Evolutionary conservation across 2,888 invertebrate genomes (phyloP), one percentile per base, ranked within the genome.

Genomic region (Conops quadrifasciatus): DNA sequence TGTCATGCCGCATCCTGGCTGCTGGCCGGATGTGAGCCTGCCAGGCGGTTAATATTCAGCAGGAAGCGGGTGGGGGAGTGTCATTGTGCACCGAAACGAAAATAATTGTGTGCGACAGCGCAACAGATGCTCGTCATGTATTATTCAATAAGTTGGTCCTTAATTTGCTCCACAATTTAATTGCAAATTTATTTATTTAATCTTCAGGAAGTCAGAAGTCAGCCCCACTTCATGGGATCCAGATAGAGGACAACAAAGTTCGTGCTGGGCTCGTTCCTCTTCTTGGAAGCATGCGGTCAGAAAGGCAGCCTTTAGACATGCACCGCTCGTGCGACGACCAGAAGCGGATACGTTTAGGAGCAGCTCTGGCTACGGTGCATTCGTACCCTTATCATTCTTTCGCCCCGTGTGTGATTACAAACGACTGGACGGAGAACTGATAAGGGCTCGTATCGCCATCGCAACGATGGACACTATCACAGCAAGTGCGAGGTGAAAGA

Each of bases 401-500:
- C 90, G 93, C 93, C 95, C 93, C 93, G 92, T 95, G 91, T 91
- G 78, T 77, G 88, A 88, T 89, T 85, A 87, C 59, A 87, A 85
- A 91, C 92, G 86, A 95, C 95, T 95, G 95, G 95, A 96, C 95
- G 95, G 95, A 96, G 95, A 95, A 95, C 94, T 95, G 95, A 95
- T 95, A 95, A 95, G 95, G 95, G 95, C 94, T 90, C 91, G 92
- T 91, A 91, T 87, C 88, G 84, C 87, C 87, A 81, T 76, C 65
- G 80, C 80, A 82, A 79, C 84, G 80, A 67, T 74, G 65, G 62
- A 56, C 26, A 36, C 4, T 9, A 36, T 36, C 77, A 88, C 62
- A 63, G 69, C 69, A 69, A n/a, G n/a, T n/a, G n/a, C 9, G 36
- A 36, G 4, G 89, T 87, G 24, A 89, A 89, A 76, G 91, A 80